Evolutionary conservation across 2,888 invertebrate species (phyloP).

Genomic region (Noctuana brunneofusca): DNA sequence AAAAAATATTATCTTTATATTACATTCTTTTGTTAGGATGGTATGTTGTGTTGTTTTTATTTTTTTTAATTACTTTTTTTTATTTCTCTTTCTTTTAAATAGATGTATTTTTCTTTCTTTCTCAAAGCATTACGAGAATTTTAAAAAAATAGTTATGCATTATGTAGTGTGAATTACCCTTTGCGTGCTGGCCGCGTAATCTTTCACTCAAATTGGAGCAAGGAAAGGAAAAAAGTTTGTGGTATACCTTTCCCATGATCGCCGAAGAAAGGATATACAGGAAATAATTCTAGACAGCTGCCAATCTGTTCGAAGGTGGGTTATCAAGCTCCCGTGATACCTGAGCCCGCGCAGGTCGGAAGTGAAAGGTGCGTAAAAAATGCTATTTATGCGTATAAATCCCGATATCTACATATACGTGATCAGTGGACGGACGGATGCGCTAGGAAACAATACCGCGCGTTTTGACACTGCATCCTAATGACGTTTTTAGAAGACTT

Average conservation of each 20-base stretch:
- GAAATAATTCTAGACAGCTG: slow-evolving; percentile 61
- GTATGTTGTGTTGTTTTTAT: too few species aligned
- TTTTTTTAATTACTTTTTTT: too few species aligned
- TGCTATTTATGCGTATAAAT: slow-evolving; percentile 46
- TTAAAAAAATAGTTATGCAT: too few species aligned
- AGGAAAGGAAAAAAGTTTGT: slow-evolving; percentile 1
- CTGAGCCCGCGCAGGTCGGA: slow-evolving; percentile 62
- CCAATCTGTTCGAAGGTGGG: slow-evolving; percentile 47
- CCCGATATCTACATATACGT: slow-evolving; percentile 46
- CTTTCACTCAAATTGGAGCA: slow-evolving; percentile 6
- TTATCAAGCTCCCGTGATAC: slow-evolving; percentile 57
- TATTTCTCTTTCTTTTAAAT: too few species aligned
- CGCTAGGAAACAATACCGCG: slow-evolving; percentile 54
- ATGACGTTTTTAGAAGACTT: slow-evolving; percentile 32
- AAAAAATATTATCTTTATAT: too few species aligned
- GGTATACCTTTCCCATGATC: slow-evolving; percentile 56
- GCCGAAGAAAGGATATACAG: slow-evolving; percentile 46
- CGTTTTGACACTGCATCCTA: slow-evolving; percentile 42
- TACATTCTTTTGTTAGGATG: too few species aligned
- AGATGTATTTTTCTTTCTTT: too few species aligned
- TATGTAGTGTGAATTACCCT: slow-evolving; percentile 6
- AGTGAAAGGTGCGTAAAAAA: slow-evolving; percentile 76
- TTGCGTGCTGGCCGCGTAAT: slow-evolving; percentile 7
- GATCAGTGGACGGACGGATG: slow-evolving; percentile 57
- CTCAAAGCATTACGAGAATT: too few species aligned